A percentile compares a stretch with the other conserved stretches of the same genome.
These are phyloP conservation scores for Hemibagrus guttatus DNA, from an alignment of 2,797 vertebrate genomes.

Conservation along the genomic window DNA sequence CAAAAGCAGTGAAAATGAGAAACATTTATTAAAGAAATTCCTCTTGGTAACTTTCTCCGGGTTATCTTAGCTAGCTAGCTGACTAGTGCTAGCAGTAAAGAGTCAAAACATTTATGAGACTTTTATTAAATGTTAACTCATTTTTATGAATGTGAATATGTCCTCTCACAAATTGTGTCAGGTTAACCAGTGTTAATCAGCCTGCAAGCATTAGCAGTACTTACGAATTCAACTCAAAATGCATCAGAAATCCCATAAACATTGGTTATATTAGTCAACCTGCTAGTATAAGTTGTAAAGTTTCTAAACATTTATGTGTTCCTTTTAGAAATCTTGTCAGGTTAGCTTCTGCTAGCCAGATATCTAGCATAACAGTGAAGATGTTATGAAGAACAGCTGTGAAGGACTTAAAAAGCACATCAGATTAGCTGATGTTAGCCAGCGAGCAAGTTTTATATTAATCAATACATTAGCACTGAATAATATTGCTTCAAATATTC, in stretches of 20 bases:
- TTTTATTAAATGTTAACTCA: not conserved
- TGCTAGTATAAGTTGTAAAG: not conserved
- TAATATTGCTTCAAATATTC: not conserved
- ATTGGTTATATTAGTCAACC: not conserved
- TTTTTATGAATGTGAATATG: not conserved
- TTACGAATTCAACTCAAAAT: not conserved
- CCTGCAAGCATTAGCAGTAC: not conserved
- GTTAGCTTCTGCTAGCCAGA: not conserved
- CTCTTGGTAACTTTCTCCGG: not conserved
- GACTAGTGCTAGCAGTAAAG: not conserved
- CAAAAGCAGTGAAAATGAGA: not conserved
- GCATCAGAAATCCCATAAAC: not conserved
- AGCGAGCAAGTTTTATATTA: not conserved
- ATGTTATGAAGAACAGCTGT: not conserved
- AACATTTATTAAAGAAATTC: not conserved
- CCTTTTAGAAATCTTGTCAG: not conserved
- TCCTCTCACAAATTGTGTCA: not conserved
- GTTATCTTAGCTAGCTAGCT: not conserved
- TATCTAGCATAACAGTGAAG: not conserved
- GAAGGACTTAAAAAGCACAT: not conserved
- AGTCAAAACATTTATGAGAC: not conserved
- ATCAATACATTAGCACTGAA: not conserved
- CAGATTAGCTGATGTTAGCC: not conserved
- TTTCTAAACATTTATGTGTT: not conserved
- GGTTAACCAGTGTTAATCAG: not conserved